A percentile compares a stretch with the other conserved stretches of the same genome.
phyloP scores from a whole-genome alignment of 2,888 invertebrate species.

The Paralinhomoeus sp. region DNA sequence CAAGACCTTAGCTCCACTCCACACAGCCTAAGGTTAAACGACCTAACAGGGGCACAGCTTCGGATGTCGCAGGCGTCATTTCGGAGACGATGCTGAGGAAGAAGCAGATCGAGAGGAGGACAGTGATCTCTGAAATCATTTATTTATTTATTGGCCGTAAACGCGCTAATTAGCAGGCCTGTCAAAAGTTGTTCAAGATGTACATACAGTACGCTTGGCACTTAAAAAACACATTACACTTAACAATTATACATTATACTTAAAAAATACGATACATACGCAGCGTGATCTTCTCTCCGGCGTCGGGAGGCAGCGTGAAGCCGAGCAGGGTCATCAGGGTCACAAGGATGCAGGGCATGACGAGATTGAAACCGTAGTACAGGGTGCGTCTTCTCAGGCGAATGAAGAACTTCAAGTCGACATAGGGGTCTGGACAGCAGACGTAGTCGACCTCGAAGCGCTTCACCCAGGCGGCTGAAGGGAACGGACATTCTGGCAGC shows the following conservation, averaged over 20 bases:
- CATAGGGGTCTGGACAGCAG: conserved; percentile 52
- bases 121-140: conserved; percentile 24
- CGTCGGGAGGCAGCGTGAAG: conserved; percentile 92
- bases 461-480: conserved; percentile 9
- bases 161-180: too few species aligned
- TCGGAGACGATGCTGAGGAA: conserved; percentile 92
- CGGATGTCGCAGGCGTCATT: conserved; percentile 93
- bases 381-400: conserved; percentile 83
- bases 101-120: conserved; percentile 73
- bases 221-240: too few species aligned
- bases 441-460: conserved; percentile 34
- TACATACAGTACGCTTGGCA: too few species aligned
- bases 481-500: not conserved
- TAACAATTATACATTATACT: too few species aligned
- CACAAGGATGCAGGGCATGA: conserved; percentile 92
- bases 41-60: conserved; percentile 98
- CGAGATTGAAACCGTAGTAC: conserved; percentile 97
- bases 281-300: conserved; percentile 90
- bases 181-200: too few species aligned
- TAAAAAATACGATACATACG: conserved; percentile 43
- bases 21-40: too few species aligned
- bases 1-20: not conserved
- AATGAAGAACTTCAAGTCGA: conserved; percentile 46
- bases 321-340: conserved; percentile 94
- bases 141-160: too few species aligned